Evolutionary conservation across 1,140 invertebrate species (phyloP).

Genomic region (Varroa destructor): DNA sequence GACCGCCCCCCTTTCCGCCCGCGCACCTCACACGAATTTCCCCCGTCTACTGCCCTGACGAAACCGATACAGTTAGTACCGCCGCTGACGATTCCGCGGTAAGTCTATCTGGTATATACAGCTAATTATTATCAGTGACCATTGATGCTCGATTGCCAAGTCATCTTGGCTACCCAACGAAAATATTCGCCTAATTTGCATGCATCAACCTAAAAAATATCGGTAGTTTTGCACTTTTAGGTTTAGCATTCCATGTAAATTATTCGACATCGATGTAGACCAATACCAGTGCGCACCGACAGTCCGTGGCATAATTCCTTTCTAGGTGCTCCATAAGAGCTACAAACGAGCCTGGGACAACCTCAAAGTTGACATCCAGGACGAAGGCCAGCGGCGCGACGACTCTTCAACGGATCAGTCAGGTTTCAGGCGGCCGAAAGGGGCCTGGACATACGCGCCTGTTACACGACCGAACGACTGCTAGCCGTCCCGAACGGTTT

Average conservation of each 20-base stretch:
- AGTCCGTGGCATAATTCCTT: too few relatives aligned
- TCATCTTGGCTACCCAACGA: too few relatives aligned
- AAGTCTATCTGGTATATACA: not conserved
- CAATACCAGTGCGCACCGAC: too few relatives aligned
- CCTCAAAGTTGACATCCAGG: slow-evolving; percentile 53
- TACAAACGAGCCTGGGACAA: slow-evolving; percentile 84
- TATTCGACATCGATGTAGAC: too few relatives aligned
- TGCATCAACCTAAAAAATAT: too few relatives aligned
- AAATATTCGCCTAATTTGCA: too few relatives aligned
- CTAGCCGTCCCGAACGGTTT: slow-evolving; percentile 36
- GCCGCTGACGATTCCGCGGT: slow-evolving; percentile 25
- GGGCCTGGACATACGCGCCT: slow-evolving; percentile 15
- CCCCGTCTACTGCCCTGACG: slow-evolving; percentile 11
- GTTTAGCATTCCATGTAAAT: too few relatives aligned
- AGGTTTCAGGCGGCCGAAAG: slow-evolving; percentile 22
- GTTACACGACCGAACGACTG: slow-evolving; percentile 28
- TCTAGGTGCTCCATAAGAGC: slow-evolving; percentile 60
- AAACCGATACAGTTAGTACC: slow-evolving; percentile 23
- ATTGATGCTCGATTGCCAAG: too few relatives aligned
- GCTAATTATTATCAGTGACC: too few relatives aligned
- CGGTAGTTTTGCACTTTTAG: too few relatives aligned
- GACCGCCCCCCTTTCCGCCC: slow-evolving; percentile 4
- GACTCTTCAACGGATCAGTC: slow-evolving; percentile 40
- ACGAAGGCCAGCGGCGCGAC: slow-evolving; percentile 46
- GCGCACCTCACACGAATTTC: slow-evolving; percentile 13